A percentile compares a stretch with the other conserved stretches of the same genome.
Conservation (phyloP, 2,113 vertebrate species). For the Oreochromis aureus region DNA sequence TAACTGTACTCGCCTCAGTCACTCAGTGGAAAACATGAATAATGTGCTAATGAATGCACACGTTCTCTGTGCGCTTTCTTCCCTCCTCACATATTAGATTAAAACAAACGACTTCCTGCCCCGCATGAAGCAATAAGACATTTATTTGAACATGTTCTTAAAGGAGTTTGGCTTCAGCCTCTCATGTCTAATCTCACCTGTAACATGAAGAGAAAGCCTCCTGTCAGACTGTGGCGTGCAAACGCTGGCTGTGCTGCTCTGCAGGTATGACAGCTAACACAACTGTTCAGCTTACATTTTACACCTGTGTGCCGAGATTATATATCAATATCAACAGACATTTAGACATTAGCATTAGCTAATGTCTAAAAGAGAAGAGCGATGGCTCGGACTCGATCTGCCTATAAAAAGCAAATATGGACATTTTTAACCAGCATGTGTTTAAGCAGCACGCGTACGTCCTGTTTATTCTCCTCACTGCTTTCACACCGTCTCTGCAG, state of each 20-base stretch:
- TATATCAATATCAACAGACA: accelerated
- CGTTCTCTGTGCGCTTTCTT: not conserved
- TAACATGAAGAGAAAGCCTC: not conserved
- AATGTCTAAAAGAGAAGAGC: not conserved
- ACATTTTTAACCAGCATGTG: not conserved
- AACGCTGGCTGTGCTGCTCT: not conserved
- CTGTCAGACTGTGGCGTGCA: not conserved
- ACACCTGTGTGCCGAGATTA: not conserved
- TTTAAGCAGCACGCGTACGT: accelerated
- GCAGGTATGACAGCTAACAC: not conserved
- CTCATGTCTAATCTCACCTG: not conserved
- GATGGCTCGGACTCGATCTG: not conserved
- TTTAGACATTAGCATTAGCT: not conserved
- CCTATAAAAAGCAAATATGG: not conserved
- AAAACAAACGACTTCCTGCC: not conserved
- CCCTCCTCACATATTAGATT: not conserved
- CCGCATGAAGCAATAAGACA: not conserved
- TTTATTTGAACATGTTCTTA: not conserved
- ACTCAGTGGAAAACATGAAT: conserved; percentile 22
- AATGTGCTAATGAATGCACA: not conserved
- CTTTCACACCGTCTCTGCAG: not conserved
- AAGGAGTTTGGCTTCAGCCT: not conserved
- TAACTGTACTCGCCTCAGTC: not conserved
- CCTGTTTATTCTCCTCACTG: not conserved
- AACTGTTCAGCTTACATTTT: not conserved